These are phyloP conservation scores for Drosophila algonquin DNA, from an alignment of 2,888 invertebrate species.

Conservation along the genomic window DNA sequence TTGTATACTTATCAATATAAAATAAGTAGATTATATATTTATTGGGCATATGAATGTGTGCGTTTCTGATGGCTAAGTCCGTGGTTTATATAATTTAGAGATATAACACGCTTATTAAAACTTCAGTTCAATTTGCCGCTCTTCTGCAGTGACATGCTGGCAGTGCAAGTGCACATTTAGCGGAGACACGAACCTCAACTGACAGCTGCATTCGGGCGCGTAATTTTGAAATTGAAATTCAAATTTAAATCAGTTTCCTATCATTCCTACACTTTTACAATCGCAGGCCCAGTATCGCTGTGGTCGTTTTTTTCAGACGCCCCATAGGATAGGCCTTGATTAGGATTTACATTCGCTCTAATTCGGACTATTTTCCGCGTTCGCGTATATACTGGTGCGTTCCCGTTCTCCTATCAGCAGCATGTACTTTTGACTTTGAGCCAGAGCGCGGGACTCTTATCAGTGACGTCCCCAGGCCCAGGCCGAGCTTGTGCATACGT, in stretches of 20 bases:
- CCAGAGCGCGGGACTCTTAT: slow-evolving; percentile 24
- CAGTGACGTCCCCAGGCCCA: slow-evolving; percentile 38
- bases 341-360: slow-evolving; percentile 1
- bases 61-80: not conserved
- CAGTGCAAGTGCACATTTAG: slow-evolving; percentile 16
- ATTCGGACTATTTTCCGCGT: not conserved
- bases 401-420: not conserved
- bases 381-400: not conserved
- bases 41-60: not conserved
- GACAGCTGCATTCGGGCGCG: slow-evolving; percentile 24
- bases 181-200: slow-evolving; percentile 16
- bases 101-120: not conserved
- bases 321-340: slow-evolving; percentile 3
- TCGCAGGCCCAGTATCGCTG: slow-evolving; percentile 14
- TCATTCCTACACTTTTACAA: not conserved
- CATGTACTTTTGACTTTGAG: slow-evolving; percentile 51
- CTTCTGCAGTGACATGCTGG: not conserved
- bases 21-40: slow-evolving; percentile 21
- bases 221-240: slow-evolving; percentile 6
- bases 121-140: slow-evolving; percentile 13
- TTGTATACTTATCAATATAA: slow-evolving; percentile 14
- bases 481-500: slow-evolving; percentile 7
- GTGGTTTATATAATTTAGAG: not conserved
- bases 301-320: slow-evolving; percentile 12
- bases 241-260: not conserved